Conservation (phyloP, 2,113 vertebrate genomes). For the Actenoides hombroni region DNA sequence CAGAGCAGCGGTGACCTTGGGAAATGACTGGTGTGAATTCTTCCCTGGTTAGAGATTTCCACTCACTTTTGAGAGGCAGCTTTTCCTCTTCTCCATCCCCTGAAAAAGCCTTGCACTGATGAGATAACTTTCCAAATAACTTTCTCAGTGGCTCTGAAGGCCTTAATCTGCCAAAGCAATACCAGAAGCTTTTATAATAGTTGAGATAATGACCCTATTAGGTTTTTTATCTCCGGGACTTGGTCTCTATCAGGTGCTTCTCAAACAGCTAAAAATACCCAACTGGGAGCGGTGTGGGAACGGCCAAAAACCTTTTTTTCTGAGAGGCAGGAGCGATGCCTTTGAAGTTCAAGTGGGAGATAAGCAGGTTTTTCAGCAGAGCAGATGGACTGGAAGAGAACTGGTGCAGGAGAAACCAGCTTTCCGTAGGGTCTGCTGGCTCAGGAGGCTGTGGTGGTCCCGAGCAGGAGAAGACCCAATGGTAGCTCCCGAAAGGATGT, state of each 20-base stretch:
- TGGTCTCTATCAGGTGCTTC: neutral
- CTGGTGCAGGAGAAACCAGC: neutral
- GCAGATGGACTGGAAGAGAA: neutral
- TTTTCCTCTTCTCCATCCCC: neutral
- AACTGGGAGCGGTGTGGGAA: rapidly evolving
- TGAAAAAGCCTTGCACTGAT: neutral
- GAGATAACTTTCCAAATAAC: neutral
- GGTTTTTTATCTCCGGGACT: neutral
- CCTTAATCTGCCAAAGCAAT: neutral
- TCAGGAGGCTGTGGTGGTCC: neutral
- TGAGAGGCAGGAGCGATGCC: neutral
- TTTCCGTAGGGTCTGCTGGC: neutral
- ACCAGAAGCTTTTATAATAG: neutral
- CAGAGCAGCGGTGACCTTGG: neutral
- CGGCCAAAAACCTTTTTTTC: neutral
- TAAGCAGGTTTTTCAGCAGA: neutral
- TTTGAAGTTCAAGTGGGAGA: neutral
- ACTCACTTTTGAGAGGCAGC: neutral
- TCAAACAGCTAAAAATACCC: conserved; percentile 8
- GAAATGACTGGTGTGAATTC: neutral
- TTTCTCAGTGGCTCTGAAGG: neutral
- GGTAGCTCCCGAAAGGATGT: neutral
- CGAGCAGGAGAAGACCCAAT: neutral
- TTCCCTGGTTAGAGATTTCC: neutral
- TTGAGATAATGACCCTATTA: neutral